Evolutionary conservation across 2,888 invertebrate species (phyloP).

Genomic region (Nomada goodeniana): DNA sequence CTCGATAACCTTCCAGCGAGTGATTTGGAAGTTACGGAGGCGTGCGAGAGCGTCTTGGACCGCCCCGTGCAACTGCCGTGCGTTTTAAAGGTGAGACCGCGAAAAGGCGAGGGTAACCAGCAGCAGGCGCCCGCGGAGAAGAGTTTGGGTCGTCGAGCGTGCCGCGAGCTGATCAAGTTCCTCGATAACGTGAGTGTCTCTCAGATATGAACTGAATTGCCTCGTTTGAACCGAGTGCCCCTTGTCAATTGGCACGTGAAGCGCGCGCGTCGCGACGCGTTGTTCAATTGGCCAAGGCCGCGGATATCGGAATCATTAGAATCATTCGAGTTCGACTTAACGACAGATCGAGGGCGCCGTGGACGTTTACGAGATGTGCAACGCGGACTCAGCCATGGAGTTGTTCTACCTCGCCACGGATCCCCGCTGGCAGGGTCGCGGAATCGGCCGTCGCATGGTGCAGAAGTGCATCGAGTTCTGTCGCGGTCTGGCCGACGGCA

Average conservation of each 20-base stretch:
- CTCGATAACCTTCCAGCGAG: too few relatives aligned
- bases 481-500: constrained; percentile 42
- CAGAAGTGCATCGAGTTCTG: constrained; percentile 73
- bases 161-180: constrained; percentile 74
- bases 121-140: constrained; percentile 69
- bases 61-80: neutral
- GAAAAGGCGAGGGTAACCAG: constrained; percentile 58
- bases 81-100: constrained; percentile 32
- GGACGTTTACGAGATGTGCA: constrained; percentile 86
- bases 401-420: constrained; percentile 88
- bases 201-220: constrained; percentile 32
- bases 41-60: too few relatives aligned
- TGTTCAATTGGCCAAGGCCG: too few relatives aligned
- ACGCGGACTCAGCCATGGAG: constrained; percentile 87
- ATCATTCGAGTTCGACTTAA: neutral
- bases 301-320: neutral
- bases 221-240: constrained; percentile 3
- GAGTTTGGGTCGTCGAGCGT: constrained; percentile 71
- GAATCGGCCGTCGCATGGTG: constrained; percentile 86
- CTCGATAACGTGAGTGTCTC: constrained; percentile 74
- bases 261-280: too few relatives aligned
- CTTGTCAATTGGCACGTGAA: neutral
- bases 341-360: constrained; percentile 74
- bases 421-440: constrained; percentile 85
- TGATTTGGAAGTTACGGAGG: too few relatives aligned